phyloP scores from a whole-genome alignment of 2,888 invertebrate species.

The Xanthorhoe designata region DNA sequence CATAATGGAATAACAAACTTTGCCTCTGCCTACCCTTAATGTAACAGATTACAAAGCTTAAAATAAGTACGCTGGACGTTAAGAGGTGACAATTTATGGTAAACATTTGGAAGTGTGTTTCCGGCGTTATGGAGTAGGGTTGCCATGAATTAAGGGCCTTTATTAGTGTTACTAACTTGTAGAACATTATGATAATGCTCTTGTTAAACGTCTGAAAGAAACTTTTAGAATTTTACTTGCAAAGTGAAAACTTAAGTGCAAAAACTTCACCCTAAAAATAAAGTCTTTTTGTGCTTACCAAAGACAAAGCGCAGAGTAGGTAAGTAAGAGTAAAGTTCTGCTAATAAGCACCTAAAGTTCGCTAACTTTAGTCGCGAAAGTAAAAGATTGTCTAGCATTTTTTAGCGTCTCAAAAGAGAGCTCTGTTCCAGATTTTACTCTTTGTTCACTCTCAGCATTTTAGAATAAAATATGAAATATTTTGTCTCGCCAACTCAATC shows the following conservation, averaged over 20 bases:
- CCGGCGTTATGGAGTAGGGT: slow-evolving; percentile 38
- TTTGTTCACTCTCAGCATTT: not conserved
- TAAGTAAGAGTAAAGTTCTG: slow-evolving; percentile 1
- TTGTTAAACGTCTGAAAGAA: slow-evolving; percentile 1
- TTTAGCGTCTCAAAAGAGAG: not conserved
- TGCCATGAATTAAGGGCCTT: slow-evolving; percentile 11
- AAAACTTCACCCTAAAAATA: slow-evolving; percentile 17
- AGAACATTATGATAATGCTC: not conserved
- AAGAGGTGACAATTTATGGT: slow-evolving; percentile 45
- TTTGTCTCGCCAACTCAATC: no score
- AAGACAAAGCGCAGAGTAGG: slow-evolving; percentile 17
- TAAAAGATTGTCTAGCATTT: not conserved
- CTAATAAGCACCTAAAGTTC: slow-evolving; percentile 18
- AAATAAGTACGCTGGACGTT: slow-evolving; percentile 45
- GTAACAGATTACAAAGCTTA: slow-evolving; percentile 50
- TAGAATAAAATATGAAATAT: not conserved
- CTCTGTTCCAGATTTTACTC: not conserved
- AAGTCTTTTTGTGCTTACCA: slow-evolving; percentile 1
- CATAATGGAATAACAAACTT: slow-evolving; percentile 60
- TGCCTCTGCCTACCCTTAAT: slow-evolving; percentile 38
- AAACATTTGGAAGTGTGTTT: slow-evolving; percentile 44
- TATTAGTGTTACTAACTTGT: slow-evolving; percentile 1
- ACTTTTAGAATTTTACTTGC: slow-evolving; percentile 11
- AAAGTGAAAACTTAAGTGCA: slow-evolving; percentile 19
- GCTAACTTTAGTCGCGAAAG: not conserved